These are phyloP conservation scores for Otis tarda DNA, from an alignment of 2,113 vertebrate species.

Conservation along the genomic window DNA sequence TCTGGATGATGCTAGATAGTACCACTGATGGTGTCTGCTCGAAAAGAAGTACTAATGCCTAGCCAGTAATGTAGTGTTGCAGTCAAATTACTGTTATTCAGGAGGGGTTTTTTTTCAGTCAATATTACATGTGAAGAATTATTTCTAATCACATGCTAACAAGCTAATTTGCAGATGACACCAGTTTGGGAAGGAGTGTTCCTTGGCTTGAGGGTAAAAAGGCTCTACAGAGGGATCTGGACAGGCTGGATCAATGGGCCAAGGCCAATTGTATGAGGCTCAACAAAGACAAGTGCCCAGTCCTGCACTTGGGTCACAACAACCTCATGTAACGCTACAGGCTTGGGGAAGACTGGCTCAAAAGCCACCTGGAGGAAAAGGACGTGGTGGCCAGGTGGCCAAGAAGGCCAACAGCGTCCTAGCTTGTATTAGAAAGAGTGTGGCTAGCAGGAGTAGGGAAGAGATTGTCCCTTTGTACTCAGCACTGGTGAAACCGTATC, in stretches of 20 bases:
- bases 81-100: background rate
- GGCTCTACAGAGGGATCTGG: background rate
- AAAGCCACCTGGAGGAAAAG: background rate
- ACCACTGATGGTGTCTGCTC: background rate
- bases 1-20: background rate
- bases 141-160: background rate
- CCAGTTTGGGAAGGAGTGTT: background rate
- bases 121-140: background rate
- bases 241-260: accelerated
- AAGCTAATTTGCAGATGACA: background rate
- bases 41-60: background rate
- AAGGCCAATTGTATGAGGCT: accelerated
- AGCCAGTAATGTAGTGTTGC: background rate
- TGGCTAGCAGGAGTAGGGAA: no score
- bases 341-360: background rate
- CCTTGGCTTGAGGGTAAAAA: background rate
- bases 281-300: background rate
- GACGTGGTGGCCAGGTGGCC: background rate
- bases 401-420: background rate
- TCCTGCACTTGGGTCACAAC: background rate
- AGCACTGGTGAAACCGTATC: no score
- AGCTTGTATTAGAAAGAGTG: background rate
- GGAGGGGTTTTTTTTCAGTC: accelerated
- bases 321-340: background rate
- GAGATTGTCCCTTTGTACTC: no score